phyloP scores from a whole-genome alignment of 2,113 vertebrate genomes.

The Sinocyclocheilus rhinocerous region DNA sequence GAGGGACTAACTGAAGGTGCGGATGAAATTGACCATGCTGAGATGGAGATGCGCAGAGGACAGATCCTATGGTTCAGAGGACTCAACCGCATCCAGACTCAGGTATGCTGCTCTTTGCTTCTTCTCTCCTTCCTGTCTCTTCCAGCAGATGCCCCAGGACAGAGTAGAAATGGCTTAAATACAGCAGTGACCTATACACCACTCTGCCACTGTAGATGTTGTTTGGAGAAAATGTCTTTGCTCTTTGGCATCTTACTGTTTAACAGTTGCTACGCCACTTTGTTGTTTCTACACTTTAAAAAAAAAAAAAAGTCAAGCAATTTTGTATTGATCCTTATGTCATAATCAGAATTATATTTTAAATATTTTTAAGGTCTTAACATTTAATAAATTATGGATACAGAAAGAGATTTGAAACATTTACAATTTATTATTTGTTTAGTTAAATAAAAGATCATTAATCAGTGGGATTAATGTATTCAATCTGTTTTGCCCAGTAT shows the following conservation, averaged over 20 bases:
- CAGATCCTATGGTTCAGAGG: slow-evolving; percentile 99
- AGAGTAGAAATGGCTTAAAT: background rate
- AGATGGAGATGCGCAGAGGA: slow-evolving; percentile 94
- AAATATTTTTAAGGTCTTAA: background rate
- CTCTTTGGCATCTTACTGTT: background rate
- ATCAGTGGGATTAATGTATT: too few relatives aligned
- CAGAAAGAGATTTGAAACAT: background rate
- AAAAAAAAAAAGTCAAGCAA: too few relatives aligned
- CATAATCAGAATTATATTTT: background rate
- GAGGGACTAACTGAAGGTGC: slow-evolving; percentile 84
- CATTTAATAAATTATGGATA: background rate
- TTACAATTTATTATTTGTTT: background rate
- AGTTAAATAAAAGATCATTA: background rate
- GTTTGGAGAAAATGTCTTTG: background rate
- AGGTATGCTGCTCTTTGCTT: slow-evolving; percentile 77
- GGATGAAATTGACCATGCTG: slow-evolving; percentile 94
- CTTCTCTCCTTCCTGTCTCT: background rate
- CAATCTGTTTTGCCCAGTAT: too few relatives aligned
- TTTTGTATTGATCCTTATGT: background rate
- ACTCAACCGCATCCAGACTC: slow-evolving; percentile 97
- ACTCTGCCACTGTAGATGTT: background rate
- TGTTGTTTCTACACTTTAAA: background rate
- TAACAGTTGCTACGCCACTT: background rate
- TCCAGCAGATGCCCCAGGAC: background rate
- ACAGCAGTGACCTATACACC: background rate